These are phyloP conservation scores for Gonocerus acuteangulatus DNA, from an alignment of 2,888 invertebrate species.

Conservation along the genomic window DNA sequence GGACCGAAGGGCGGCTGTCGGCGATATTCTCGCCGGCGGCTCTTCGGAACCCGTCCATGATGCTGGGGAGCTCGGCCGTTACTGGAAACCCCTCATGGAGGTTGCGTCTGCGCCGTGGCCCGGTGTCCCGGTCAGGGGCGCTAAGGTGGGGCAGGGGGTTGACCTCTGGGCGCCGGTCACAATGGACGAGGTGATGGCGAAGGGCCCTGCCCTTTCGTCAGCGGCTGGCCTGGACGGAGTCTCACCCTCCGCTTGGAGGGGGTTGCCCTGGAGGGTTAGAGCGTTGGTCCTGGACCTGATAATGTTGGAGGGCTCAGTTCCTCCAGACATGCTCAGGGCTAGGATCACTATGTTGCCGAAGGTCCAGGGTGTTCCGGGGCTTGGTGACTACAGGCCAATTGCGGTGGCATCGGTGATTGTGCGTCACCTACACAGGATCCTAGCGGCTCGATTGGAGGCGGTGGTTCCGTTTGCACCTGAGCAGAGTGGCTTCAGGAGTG, in stretches of 20 bases:
- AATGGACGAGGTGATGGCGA: neutral
- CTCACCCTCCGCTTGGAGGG: neutral
- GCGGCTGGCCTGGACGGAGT: neutral
- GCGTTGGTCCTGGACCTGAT: conserved; percentile 21
- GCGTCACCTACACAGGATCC: conserved; percentile 30
- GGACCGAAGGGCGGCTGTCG: conserved; percentile 1
- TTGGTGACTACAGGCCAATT: conserved; percentile 23
- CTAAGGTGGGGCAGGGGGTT: neutral
- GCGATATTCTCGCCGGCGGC: neutral
- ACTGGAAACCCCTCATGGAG: conserved; percentile 1
- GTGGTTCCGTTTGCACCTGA: neutral
- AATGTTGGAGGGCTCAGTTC: conserved; percentile 5
- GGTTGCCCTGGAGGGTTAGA: neutral
- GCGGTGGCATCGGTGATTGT: conserved; percentile 31
- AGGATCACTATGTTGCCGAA: conserved; percentile 26
- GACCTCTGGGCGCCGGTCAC: neutral
- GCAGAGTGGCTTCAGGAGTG: neutral
- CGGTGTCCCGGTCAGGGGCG: neutral
- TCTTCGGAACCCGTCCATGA: neutral
- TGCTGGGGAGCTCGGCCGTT: neutral
- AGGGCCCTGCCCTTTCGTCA: neutral
- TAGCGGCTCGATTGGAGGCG: conserved; percentile 30
- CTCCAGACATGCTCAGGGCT: neutral
- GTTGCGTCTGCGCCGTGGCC: neutral
- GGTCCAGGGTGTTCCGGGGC: neutral